Percentiles rank a stretch among this genome's conserved stretches.
Evolutionary conservation across 2,113 vertebrate species (phyloP).

Genomic region (Pseudonaja textilis): DNA sequence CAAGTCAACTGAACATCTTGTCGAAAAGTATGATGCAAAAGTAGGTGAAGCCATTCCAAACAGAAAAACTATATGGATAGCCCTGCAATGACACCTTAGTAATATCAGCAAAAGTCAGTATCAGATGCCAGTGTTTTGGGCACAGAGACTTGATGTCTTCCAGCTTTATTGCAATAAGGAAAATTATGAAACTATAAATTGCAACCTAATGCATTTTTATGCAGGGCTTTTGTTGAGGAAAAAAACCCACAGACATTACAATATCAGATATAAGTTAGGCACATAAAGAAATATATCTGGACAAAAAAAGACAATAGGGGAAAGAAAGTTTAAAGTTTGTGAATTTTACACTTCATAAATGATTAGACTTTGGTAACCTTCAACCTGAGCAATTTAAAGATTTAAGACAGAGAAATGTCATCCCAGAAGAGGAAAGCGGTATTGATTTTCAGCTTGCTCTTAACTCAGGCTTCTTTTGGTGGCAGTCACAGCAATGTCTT

Average conservation of each 20-base stretch:
- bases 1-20: background rate
- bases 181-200: background rate
- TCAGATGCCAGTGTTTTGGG: background rate
- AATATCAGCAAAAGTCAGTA: background rate
- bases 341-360: constrained; percentile 3
- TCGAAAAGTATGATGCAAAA: background rate
- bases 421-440: background rate
- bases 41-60: background rate
- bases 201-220: background rate
- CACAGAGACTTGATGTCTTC: background rate
- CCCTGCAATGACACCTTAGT: background rate
- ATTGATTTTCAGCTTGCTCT: constrained; percentile 23
- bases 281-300: background rate
- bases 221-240: background rate
- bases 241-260: background rate
- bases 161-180: background rate
- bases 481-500: background rate
- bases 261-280: background rate
- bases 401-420: constrained; percentile 17
- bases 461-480: constrained; percentile 6
- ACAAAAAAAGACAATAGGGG: background rate
- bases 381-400: constrained; percentile 17
- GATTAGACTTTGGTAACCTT: constrained; percentile 14
- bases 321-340: background rate
- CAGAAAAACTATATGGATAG: background rate